These are phyloP conservation scores for Tenebrosternarchus preto DNA, from an alignment of 2,113 vertebrate species.

Conservation along the genomic window DNA sequence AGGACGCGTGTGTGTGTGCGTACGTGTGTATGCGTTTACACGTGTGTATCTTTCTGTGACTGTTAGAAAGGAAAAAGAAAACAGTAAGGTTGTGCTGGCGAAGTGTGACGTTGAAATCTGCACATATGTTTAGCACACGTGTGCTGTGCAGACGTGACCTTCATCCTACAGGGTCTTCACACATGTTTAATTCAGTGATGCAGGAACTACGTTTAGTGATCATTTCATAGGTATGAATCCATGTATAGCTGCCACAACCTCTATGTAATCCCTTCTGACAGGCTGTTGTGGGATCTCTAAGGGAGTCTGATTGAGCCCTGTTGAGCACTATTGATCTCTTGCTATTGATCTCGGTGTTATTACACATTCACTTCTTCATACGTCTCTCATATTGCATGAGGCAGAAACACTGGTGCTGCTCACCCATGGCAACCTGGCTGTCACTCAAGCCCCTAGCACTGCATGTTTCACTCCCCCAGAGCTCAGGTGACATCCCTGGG, in stretches of 20 bases:
- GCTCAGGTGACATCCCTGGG: conserved; percentile 25
- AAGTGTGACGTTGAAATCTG: not conserved
- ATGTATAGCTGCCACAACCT: conserved; percentile 32
- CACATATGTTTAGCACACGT: not conserved
- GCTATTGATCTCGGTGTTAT: conserved; percentile 53
- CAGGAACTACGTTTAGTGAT: conserved; percentile 47
- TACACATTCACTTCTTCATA: conserved; percentile 44
- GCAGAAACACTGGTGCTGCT: conserved; percentile 27
- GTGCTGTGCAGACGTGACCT: conserved; percentile 25
- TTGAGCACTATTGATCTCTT: conserved; percentile 49
- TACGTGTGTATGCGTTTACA: conserved; percentile 32
- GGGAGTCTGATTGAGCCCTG: conserved; percentile 41
- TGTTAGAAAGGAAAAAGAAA: not conserved
- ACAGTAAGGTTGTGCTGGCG: not conserved
- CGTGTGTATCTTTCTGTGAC: not conserved
- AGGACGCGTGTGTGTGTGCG: conserved; percentile 39
- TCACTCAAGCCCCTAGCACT: conserved; percentile 38
- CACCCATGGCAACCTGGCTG: conserved; percentile 46
- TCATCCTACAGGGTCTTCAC: conserved; percentile 11
- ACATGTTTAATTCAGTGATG: conserved; percentile 49
- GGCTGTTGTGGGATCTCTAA: conserved; percentile 34
- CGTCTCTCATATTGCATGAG: conserved; percentile 26
- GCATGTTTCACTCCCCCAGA: conserved; percentile 34
- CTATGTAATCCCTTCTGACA: conserved; percentile 27
- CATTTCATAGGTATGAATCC: conserved; percentile 36